These are phyloP conservation scores for Buathra laborator DNA, from an alignment of 2,888 invertebrate species.

Conservation along the genomic window DNA sequence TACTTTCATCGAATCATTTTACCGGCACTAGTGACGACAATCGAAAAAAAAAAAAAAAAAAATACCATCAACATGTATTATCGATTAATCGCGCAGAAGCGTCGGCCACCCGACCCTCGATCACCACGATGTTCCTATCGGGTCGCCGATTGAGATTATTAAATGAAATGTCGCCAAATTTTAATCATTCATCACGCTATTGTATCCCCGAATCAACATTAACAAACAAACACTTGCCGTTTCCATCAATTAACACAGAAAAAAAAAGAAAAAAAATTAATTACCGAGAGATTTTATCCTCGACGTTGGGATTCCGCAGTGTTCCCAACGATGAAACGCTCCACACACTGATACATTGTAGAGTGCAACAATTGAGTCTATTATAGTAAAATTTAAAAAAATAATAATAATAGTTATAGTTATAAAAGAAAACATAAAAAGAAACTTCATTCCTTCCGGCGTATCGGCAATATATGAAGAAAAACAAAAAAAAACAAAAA, in stretches of 20 bases:
- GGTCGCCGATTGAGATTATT: conserved; percentile 63
- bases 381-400: not conserved
- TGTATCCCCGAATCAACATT: conserved; percentile 7
- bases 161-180: conserved; percentile 4
- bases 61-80: conserved; percentile 11
- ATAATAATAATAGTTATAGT: conserved; percentile 7
- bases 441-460: conserved; percentile 44
- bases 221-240: conserved; percentile 21
- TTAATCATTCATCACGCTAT: conserved; percentile 7
- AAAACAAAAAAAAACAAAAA: not conserved
- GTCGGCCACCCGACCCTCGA: conserved; percentile 56
- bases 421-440: not conserved
- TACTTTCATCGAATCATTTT: conserved; percentile 40
- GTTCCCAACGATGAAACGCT: conserved; percentile 5
- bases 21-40: conserved; percentile 24
- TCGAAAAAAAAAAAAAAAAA: not conserved
- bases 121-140: conserved; percentile 64
- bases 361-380: conserved; percentile 24
- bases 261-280: not conserved
- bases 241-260: not conserved
- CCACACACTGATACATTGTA: conserved; percentile 3
- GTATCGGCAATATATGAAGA: conserved; percentile 33
- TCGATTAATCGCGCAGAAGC: conserved; percentile 50
- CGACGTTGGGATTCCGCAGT: not conserved
- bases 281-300: not conserved